A percentile compares a stretch with the other conserved stretches of the same genome.
phyloP scores from a whole-genome alignment of 2,113 vertebrate species.

The Anguilla japonica region DNA sequence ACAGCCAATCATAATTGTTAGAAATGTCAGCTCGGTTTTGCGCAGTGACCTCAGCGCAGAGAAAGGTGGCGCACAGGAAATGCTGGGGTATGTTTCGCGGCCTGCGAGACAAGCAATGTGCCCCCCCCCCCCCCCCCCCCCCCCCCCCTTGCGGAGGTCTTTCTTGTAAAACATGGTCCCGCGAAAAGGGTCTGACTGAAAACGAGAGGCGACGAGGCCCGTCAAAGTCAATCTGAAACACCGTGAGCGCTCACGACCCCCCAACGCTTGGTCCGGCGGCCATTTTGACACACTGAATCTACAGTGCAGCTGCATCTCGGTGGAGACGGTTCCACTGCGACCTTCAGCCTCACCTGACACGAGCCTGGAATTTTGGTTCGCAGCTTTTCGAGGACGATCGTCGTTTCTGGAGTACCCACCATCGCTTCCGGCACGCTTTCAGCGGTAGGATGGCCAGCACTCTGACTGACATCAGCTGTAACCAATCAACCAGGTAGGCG shows the following conservation, averaged over 20 bases:
- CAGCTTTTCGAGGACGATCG: background rate
- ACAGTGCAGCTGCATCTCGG: too few species aligned
- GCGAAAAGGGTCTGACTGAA: background rate
- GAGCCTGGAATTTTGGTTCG: too few species aligned
- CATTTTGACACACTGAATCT: too few species aligned
- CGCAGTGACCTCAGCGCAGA: background rate
- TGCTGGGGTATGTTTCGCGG: background rate
- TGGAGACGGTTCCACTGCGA: too few species aligned
- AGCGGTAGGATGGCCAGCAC: background rate
- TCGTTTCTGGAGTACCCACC: background rate
- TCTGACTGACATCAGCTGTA: background rate
- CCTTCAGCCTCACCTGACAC: too few species aligned
- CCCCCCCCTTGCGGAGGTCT: background rate
- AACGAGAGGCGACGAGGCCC: background rate
- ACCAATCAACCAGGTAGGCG: background rate
- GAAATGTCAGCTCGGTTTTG: slow-evolving; percentile 1
- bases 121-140: background rate
- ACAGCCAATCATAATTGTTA: background rate
- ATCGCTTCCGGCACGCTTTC: background rate
- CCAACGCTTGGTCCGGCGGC: too few species aligned
- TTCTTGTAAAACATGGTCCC: background rate
- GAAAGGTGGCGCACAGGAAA: background rate
- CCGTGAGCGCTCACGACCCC: background rate
- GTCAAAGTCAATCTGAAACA: background rate
- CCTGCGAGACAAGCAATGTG: background rate